phyloP scores from a whole-genome alignment of 2,797 vertebrate genomes.

The Apogon hyalosoma region DNA sequence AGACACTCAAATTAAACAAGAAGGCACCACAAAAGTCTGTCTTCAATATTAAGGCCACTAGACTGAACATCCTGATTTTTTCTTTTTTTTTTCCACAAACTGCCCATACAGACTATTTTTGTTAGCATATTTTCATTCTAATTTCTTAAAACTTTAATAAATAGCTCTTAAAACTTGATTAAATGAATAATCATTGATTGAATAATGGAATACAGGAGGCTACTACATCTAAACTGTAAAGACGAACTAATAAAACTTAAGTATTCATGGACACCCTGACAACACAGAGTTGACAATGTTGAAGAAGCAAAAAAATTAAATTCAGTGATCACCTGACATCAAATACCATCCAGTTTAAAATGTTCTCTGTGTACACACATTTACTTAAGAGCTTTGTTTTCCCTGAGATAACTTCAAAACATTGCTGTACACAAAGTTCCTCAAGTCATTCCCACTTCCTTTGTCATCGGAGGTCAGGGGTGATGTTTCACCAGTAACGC shows the following conservation, averaged over 20 bases:
- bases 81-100: too few species aligned
- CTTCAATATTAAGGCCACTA: background rate
- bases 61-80: background rate
- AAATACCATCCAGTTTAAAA: slow-evolving; percentile 2
- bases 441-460: background rate
- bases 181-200: too few species aligned
- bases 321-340: background rate
- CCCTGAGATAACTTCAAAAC: background rate
- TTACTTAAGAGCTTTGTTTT: background rate
- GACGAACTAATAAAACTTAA: background rate
- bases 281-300: background rate
- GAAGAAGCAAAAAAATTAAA: background rate
- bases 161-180: too few species aligned
- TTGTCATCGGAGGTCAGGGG: background rate
- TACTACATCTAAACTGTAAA: background rate
- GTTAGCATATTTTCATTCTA: too few species aligned
- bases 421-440: background rate
- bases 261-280: background rate
- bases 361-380: background rate
- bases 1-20: background rate
- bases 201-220: too few species aligned
- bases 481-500: background rate
- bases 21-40: background rate
- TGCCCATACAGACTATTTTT: too few species aligned
- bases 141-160: too few species aligned